Conservation (phyloP, 2,113 vertebrate species). For the Zosterops lateralis region DNA sequence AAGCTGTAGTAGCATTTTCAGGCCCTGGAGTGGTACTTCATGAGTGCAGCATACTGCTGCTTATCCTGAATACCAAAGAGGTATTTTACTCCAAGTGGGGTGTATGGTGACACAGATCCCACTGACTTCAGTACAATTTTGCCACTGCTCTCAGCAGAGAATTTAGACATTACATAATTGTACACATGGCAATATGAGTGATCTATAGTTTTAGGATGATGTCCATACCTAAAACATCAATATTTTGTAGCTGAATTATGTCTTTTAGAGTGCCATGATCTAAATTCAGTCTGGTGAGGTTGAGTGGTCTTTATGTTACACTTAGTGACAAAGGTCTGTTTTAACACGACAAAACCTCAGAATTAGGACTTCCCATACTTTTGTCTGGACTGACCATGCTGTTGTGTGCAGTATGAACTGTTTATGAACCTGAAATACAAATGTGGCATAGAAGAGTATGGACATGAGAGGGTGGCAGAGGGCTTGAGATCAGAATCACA, state of each 20-base stretch:
- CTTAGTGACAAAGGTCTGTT: neutral
- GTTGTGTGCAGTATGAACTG: neutral
- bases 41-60: neutral
- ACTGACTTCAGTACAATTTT: neutral
- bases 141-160: neutral
- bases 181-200: neutral
- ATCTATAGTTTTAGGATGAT: neutral
- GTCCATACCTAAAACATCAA: fast-evolving
- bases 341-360: neutral
- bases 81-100: neutral
- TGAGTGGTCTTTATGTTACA: neutral
- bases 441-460: neutral
- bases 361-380: neutral
- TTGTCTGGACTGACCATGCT: neutral
- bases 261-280: neutral
- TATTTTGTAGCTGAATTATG: neutral
- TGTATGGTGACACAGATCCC: neutral
- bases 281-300: neutral
- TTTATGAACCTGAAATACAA: neutral
- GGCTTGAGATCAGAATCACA: neutral
- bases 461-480: neutral
- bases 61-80: neutral
- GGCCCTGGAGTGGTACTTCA: neutral
- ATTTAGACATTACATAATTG: neutral
- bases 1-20: neutral